phyloP scores from a whole-genome alignment of 1,140 invertebrate species.

The Pissodes strobi region DNA sequence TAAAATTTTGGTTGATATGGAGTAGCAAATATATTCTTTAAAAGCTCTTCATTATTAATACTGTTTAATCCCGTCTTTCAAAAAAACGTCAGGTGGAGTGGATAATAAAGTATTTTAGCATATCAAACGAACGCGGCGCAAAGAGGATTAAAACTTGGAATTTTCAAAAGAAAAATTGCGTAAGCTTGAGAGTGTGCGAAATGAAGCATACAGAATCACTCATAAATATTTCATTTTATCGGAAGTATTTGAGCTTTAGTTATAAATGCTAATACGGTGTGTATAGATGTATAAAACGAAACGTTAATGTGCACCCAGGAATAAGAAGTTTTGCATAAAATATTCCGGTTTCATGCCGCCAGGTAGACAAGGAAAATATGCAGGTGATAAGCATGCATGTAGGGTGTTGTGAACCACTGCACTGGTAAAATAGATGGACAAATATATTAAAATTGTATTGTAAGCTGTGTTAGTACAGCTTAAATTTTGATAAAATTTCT shows the following conservation, averaged over 20 bases:
- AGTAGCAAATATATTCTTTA: slow-evolving; percentile 6
- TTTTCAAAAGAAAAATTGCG: slow-evolving; percentile 26
- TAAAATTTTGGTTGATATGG: not conserved
- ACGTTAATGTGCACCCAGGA: not conserved
- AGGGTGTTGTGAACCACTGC: too few relatives aligned
- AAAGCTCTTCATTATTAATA: slow-evolving; percentile 30
- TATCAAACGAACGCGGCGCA: slow-evolving; percentile 28
- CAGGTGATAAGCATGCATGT: too few relatives aligned
- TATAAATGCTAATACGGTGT: slow-evolving; percentile 30
- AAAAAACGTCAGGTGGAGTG: slow-evolving; percentile 29
- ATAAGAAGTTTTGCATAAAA: too few relatives aligned
- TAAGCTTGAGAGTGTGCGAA: slow-evolving; percentile 21
- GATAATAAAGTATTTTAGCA: slow-evolving; percentile 29
- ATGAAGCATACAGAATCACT: slow-evolving; percentile 32
- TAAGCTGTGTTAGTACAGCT: too few relatives aligned
- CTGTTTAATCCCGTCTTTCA: slow-evolving; percentile 25
- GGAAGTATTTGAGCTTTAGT: slow-evolving; percentile 35
- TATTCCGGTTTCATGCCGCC: too few relatives aligned
- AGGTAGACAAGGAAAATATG: too few relatives aligned
- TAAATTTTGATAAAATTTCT: too few relatives aligned
- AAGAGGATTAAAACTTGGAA: slow-evolving; percentile 23
- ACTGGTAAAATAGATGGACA: too few relatives aligned
- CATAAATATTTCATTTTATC: slow-evolving; percentile 32
- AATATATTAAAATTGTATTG: too few relatives aligned
- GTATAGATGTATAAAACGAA: not conserved